Evolutionary conservation across 1,140 invertebrate species (phyloP).

Genomic region (Drosophila baimaii): DNA sequence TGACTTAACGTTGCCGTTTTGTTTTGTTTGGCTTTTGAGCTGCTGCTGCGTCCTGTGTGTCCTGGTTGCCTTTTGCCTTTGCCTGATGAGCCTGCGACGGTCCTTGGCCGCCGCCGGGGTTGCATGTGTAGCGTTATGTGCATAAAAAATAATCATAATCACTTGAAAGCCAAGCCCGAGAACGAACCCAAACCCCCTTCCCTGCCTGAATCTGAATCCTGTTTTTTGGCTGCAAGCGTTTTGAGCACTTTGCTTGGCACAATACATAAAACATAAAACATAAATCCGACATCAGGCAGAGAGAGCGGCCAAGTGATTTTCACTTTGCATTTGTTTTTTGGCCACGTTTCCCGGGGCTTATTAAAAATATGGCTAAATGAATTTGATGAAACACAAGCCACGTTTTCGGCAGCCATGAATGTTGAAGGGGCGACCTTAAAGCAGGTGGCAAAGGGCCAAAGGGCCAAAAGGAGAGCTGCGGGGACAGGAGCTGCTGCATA

Average conservation of each 20-base stretch:
- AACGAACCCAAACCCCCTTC: background rate
- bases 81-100: constrained; percentile 59
- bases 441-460: constrained; percentile 15
- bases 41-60: constrained; percentile 19
- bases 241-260: constrained; percentile 58
- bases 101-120: constrained; percentile 50
- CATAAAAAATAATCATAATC: constrained; percentile 83
- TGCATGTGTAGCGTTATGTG: constrained; percentile 71
- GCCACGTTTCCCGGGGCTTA: constrained; percentile 43
- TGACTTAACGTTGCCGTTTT: constrained; percentile 46
- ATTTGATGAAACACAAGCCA: constrained; percentile 31
- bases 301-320: constrained; percentile 46
- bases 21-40: constrained; percentile 34
- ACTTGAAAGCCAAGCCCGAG: constrained; percentile 65
- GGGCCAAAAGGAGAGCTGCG: background rate
- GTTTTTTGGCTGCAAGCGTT: constrained; percentile 50
- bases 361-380: constrained; percentile 67
- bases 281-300: constrained; percentile 34
- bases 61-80: constrained; percentile 62
- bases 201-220: background rate
- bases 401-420: constrained; percentile 46
- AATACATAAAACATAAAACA: constrained; percentile 65
- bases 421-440: constrained; percentile 29
- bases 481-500: background rate
- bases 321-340: constrained; percentile 32